phyloP scores from a whole-genome alignment of 2,888 invertebrate species.

The Flabesymbios commensalis region DNA sequence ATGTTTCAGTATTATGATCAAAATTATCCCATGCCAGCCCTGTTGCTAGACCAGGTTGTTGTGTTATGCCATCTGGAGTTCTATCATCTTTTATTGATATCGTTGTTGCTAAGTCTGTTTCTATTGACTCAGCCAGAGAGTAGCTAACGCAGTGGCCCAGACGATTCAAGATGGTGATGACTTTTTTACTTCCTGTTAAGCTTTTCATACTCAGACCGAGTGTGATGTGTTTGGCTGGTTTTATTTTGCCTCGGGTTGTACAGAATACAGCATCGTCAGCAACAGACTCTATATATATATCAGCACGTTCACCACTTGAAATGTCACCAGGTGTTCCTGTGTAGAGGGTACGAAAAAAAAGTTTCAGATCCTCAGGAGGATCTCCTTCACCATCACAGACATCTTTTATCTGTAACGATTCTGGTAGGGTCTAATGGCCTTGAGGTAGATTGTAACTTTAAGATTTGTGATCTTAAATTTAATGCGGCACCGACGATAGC shows the following conservation, averaged over 20 bases:
- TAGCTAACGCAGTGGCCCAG: conserved; percentile 23
- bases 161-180: conserved; percentile 21
- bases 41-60: conserved; percentile 12
- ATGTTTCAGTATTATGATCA: conserved; percentile 27
- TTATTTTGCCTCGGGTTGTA: conserved; percentile 8
- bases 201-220: conserved; percentile 25
- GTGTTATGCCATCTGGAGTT: conserved; percentile 21
- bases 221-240: conserved; percentile 24
- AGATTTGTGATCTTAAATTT: background rate
- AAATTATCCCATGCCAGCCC: conserved; percentile 30
- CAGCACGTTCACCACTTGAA: background rate
- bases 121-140: conserved; percentile 19
- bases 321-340: too few species aligned
- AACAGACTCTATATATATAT: background rate
- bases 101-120: conserved; percentile 24
- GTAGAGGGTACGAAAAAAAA: too few species aligned
- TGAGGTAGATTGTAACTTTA: background rate
- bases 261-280: conserved; percentile 6
- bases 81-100: conserved; percentile 4
- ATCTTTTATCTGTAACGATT: background rate
- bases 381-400: too few species aligned
- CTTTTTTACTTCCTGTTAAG: conserved; percentile 17
- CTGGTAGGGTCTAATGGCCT: background rate
- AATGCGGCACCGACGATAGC: too few species aligned
- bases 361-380: too few species aligned